phyloP scores from a whole-genome alignment of 2,113 vertebrate species.

The Picathartes gymnocephalus region DNA sequence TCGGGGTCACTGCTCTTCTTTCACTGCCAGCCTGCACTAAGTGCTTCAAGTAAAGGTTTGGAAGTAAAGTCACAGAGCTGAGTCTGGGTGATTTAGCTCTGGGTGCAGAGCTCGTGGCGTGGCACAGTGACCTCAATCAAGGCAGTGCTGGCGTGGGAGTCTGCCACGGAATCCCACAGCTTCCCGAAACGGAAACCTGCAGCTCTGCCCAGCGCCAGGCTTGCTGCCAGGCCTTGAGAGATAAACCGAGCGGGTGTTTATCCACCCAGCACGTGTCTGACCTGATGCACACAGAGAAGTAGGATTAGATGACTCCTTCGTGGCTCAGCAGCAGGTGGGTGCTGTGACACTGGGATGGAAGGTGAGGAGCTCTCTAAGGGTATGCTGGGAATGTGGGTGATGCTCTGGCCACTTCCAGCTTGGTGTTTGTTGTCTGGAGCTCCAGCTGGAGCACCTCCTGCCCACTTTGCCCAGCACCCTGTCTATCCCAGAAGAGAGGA shows the following conservation, averaged over 20 bases:
- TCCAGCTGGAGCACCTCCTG: neutral
- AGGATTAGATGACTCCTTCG: neutral
- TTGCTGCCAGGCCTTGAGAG: constrained; percentile 13
- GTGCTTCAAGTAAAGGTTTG: neutral
- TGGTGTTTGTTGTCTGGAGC: neutral
- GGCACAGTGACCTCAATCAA: neutral
- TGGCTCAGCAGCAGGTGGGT: neutral
- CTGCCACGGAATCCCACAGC: neutral
- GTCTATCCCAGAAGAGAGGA: neutral
- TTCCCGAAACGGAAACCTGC: neutral
- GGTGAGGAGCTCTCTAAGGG: neutral
- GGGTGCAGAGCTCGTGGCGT: fast-evolving
- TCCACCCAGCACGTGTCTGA: neutral
- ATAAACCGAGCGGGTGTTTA: neutral
- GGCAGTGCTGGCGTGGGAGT: fast-evolving
- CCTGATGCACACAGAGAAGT: neutral
- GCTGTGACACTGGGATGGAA: neutral
- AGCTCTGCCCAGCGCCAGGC: neutral
- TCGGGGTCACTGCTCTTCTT: neutral
- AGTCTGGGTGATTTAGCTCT: neutral
- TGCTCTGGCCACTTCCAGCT: neutral
- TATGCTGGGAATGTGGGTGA: neutral
- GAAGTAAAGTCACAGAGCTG: neutral
- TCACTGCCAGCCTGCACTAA: neutral
- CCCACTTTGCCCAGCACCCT: neutral